phyloP scores from a whole-genome alignment of 2,888 invertebrate species.

The Blastobasis lacticolella region DNA sequence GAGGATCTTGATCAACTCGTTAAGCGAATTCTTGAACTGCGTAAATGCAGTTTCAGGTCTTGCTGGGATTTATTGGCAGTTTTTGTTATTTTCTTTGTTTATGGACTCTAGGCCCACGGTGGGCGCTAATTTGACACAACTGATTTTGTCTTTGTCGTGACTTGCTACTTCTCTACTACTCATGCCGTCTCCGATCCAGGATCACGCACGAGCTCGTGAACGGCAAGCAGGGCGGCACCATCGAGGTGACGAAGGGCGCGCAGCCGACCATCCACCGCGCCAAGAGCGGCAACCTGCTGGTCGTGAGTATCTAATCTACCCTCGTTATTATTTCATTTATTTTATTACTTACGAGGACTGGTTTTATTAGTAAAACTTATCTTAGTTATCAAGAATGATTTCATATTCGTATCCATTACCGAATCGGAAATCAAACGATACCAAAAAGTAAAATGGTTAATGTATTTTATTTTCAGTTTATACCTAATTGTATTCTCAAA shows the following conservation, averaged over 20 bases:
- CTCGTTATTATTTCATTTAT: background rate
- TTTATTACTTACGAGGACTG: background rate
- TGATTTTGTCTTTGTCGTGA: too few relatives aligned
- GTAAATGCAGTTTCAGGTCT: constrained; percentile 84
- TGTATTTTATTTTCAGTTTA: too few relatives aligned
- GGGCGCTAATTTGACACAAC: too few relatives aligned
- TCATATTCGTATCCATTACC: too few relatives aligned
- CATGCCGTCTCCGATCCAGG: constrained; percentile 50
- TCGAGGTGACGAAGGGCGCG: constrained; percentile 86
- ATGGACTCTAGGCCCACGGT: too few relatives aligned
- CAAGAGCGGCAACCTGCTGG: constrained; percentile 89
- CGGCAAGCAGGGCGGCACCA: constrained; percentile 87
- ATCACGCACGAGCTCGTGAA: constrained; percentile 88
- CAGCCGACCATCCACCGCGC: constrained; percentile 86
- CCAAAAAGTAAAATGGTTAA: too few relatives aligned
- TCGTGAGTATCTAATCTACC: constrained; percentile 72
- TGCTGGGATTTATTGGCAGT: constrained; percentile 16
- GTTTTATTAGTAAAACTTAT: too few relatives aligned
- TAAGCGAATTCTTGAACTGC: constrained; percentile 91
- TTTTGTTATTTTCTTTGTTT: too few relatives aligned
- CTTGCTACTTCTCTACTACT: too few relatives aligned
- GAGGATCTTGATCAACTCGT: constrained; percentile 89
- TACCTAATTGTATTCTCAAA: too few relatives aligned
- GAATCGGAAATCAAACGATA: too few relatives aligned
- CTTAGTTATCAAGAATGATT: too few relatives aligned